phyloP scores from a whole-genome alignment of 2,113 vertebrate genomes.

The Colinus virginianus region DNA sequence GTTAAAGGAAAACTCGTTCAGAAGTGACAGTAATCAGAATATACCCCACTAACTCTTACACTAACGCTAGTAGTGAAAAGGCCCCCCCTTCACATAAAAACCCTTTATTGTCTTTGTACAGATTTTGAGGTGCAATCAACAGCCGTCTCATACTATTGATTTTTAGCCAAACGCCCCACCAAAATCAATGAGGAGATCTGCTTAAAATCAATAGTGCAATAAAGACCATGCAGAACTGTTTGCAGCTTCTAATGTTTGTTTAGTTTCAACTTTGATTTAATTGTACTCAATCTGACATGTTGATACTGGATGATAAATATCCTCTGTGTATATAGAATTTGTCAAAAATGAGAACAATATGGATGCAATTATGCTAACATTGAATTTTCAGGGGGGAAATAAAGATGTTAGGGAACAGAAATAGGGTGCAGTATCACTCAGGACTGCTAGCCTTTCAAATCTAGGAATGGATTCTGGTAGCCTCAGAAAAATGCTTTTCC shows the following conservation, averaged over 20 bases:
- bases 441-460: background rate
- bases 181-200: background rate
- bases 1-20: background rate
- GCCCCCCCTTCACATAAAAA: background rate
- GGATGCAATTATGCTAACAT: background rate
- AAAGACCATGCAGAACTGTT: background rate
- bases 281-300: background rate
- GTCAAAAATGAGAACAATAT: background rate
- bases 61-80: background rate
- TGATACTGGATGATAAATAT: background rate
- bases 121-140: background rate
- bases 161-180: background rate
- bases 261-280: conserved; percentile 32
- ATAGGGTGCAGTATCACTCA: background rate
- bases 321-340: background rate
- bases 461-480: background rate
- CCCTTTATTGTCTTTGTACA: background rate
- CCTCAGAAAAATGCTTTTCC: background rate
- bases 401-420: background rate
- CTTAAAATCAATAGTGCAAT: background rate
- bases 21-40: background rate
- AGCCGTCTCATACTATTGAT: background rate
- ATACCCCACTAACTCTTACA: background rate
- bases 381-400: background rate
- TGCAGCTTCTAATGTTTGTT: background rate